Evolutionary conservation across 2,113 vertebrate genomes (phyloP).

Genomic region (Otocyon megalotis): DNA sequence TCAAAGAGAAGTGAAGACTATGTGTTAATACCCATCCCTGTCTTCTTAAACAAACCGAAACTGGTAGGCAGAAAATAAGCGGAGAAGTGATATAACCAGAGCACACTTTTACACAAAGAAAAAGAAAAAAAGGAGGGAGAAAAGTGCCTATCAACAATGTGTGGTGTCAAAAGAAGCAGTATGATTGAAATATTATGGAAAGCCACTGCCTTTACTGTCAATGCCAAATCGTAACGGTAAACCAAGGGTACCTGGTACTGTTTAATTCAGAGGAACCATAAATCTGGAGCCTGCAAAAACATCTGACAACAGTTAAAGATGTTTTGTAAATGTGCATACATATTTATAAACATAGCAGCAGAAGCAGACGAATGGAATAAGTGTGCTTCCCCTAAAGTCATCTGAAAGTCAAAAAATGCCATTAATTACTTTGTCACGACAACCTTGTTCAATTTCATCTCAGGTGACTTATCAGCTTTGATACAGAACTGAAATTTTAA

Average conservation of each 20-base stretch:
- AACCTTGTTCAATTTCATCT: constrained; percentile 68
- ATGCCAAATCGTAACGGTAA: not conserved
- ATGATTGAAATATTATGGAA: constrained; percentile 9
- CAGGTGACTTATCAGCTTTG: constrained; percentile 82
- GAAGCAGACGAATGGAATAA: not conserved
- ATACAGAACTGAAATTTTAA: constrained; percentile 83
- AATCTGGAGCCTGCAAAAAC: constrained; percentile 52
- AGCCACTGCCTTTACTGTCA: not conserved
- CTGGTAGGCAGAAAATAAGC: not conserved
- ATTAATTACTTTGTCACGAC: constrained; percentile 82
- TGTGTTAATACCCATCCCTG: not conserved
- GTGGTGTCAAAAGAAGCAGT: not conserved
- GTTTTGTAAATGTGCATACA: constrained; percentile 78
- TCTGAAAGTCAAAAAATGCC: constrained; percentile 80
- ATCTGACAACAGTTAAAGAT: constrained; percentile 81
- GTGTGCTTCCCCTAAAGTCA: constrained; percentile 70
- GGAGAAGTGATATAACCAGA: not conserved
- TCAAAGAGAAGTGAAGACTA: not conserved
- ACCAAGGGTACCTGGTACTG: constrained; percentile 44
- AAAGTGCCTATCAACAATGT: not conserved
- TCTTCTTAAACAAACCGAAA: not conserved
- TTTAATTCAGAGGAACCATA: constrained; percentile 70
- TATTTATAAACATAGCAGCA: constrained; percentile 79
- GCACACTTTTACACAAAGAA: not conserved
- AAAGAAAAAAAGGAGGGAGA: not conserved